phyloP scores from a whole-genome alignment of 2,113 vertebrate genomes.

The Ctenodactylus gundi region DNA sequence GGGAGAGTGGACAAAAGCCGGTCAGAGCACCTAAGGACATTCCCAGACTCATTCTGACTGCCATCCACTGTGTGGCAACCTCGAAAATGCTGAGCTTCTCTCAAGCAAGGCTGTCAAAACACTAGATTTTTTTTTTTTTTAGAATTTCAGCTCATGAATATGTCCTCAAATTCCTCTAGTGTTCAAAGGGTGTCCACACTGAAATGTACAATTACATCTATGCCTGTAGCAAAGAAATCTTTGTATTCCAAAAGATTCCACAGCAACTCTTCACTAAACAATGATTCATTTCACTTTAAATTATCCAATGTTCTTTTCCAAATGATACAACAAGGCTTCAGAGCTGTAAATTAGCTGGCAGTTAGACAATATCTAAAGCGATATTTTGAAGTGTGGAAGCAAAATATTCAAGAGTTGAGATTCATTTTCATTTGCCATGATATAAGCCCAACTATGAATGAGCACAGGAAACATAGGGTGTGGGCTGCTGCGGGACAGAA shows the following conservation, averaged over 20 bases:
- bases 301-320: slow-evolving; percentile 41
- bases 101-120: slow-evolving; percentile 42
- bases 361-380: slow-evolving; percentile 55
- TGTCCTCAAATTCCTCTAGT: slow-evolving; percentile 56
- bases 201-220: slow-evolving; percentile 35
- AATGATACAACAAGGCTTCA: slow-evolving; percentile 58
- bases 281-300: slow-evolving; percentile 62
- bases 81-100: slow-evolving; percentile 41
- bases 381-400: slow-evolving; percentile 38
- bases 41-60: neutral
- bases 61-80: neutral
- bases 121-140: slow-evolving; percentile 56
- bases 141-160: slow-evolving; percentile 58
- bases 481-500: slow-evolving; percentile 41
- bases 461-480: slow-evolving; percentile 19
- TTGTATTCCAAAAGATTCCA: slow-evolving; percentile 22
- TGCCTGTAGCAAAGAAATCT: neutral
- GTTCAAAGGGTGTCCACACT: slow-evolving; percentile 5
- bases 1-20: neutral
- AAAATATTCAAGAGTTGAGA: slow-evolving; percentile 53
- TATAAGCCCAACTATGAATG: slow-evolving; percentile 36
- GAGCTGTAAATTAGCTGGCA: slow-evolving; percentile 62
- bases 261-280: slow-evolving; percentile 38
- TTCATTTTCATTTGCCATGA: slow-evolving; percentile 59
- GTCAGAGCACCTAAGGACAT: neutral